Conservation (phyloP, 2,888 invertebrate genomes). For the Pseudococcus jackbeardsleyi region DNA sequence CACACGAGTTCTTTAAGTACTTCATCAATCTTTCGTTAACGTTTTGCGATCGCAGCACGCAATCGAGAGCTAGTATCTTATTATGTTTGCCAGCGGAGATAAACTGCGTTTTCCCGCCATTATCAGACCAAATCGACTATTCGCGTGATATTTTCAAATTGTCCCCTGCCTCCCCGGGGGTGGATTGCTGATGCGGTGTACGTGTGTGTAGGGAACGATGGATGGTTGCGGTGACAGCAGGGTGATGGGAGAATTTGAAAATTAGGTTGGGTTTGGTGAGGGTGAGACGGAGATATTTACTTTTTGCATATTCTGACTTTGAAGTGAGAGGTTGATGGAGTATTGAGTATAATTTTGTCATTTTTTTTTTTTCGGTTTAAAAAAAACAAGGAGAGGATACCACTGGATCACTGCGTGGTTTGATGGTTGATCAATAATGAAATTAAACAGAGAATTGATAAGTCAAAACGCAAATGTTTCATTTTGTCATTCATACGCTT, state of each 20-base stretch:
- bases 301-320: background rate
- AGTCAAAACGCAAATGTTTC: no score
- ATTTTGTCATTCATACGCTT: no score
- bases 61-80: background rate
- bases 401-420: no score
- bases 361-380: background rate
- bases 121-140: background rate
- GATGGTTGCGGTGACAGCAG: background rate
- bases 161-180: background rate
- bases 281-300: background rate
- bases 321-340: background rate
- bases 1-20: slow-evolving; percentile 10
- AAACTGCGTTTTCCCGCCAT: slow-evolving; percentile 13
- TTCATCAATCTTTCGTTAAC: slow-evolving; percentile 29
- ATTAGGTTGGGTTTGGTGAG: background rate
- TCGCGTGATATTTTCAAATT: background rate
- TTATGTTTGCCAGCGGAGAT: slow-evolving; percentile 19
- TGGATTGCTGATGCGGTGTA: background rate
- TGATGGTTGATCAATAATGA: no score
- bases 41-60: slow-evolving; percentile 30
- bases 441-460: no score
- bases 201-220: background rate
- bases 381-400: no score
- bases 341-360: background rate
- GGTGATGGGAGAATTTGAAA: background rate